Conservation (phyloP, 2,113 vertebrate species). For the Eptatretus burgeri region DNA sequence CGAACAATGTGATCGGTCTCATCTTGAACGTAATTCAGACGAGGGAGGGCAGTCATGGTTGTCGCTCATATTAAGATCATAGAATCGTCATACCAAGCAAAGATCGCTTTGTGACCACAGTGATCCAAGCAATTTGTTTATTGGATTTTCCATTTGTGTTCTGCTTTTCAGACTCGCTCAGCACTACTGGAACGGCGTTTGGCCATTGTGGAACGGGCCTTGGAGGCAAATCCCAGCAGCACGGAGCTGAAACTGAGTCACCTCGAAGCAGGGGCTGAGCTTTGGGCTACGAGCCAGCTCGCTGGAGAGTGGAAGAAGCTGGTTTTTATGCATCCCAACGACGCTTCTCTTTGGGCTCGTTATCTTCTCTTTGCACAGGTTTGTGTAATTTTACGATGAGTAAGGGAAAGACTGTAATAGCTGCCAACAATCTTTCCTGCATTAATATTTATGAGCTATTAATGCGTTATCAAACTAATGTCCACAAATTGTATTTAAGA, state of each 20-base stretch:
- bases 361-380: conserved; percentile 33
- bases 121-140: background rate
- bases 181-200: conserved; percentile 62
- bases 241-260: conserved; percentile 47
- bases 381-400: no score
- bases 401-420: no score
- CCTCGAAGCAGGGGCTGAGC: conserved; percentile 37
- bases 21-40: no score
- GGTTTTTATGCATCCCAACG: conserved; percentile 69
- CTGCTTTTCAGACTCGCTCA: conserved; percentile 13
- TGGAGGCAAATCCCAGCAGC: conserved; percentile 42
- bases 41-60: no score
- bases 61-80: no score
- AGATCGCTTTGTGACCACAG: background rate
- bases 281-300: conserved; percentile 46
- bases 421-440: no score
- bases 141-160: conserved; percentile 3
- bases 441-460: no score
- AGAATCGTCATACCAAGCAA: no score
- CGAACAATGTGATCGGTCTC: no score
- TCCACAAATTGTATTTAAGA: no score
- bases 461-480: no score
- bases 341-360: conserved; percentile 42
- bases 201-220: conserved; percentile 45
- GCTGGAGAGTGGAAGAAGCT: conserved; percentile 81